phyloP scores from a whole-genome alignment of 2,797 vertebrate species.

The Sebastes steindachneri region DNA sequence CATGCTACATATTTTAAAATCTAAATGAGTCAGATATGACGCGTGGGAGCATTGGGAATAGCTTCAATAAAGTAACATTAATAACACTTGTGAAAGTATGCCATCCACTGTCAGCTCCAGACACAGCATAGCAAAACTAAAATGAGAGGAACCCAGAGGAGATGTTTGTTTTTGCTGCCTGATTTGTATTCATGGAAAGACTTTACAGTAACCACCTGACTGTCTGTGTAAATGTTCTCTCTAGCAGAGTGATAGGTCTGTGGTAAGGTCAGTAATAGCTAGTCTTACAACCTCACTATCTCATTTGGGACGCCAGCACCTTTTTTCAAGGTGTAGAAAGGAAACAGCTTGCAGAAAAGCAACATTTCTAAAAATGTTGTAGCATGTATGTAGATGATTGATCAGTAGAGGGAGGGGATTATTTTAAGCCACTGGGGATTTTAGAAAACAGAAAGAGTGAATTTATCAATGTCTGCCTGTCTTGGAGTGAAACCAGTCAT shows the following conservation, averaged over 20 bases:
- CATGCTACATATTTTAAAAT: neutral
- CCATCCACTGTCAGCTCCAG: neutral
- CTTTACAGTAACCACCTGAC: conserved; percentile 23
- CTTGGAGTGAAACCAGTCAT: conserved; percentile 6
- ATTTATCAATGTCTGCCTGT: conserved; percentile 7
- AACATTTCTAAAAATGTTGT: neutral
- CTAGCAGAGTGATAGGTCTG: conserved; percentile 33
- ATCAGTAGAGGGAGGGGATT: neutral
- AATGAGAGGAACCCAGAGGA: neutral
- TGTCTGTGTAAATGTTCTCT: conserved; percentile 25
- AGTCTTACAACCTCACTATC: conserved; percentile 20
- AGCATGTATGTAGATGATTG: neutral
- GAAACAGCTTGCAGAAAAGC: conserved; percentile 15
- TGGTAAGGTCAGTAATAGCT: conserved; percentile 47
- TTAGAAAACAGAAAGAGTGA: neutral
- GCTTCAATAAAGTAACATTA: neutral
- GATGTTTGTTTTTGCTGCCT: conserved; percentile 15
- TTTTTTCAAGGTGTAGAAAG: conserved; percentile 29
- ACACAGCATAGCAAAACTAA: neutral
- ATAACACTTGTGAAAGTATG: neutral
- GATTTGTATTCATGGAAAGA: conserved; percentile 30
- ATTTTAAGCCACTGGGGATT: neutral
- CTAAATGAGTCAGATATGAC: neutral
- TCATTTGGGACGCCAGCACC: conserved; percentile 42
- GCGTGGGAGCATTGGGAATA: neutral